Conservation (phyloP, 2,888 invertebrate genomes). For the Tipula helvola region DNA sequence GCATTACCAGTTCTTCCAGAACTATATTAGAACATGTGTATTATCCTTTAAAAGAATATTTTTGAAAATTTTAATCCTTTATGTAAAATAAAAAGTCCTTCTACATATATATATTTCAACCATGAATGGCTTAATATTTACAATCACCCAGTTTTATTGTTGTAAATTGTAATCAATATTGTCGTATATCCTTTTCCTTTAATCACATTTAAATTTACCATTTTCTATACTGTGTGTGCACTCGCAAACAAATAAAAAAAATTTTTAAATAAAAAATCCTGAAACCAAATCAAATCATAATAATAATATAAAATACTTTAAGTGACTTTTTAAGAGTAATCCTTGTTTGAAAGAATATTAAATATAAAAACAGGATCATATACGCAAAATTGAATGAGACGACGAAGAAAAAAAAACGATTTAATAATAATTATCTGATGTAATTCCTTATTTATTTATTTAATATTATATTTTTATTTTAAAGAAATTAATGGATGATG, state of each 20-base stretch:
- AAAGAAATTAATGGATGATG: background rate
- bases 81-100: background rate
- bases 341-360: slow-evolving; percentile 5
- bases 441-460: slow-evolving; percentile 6
- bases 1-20: background rate
- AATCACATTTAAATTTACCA: background rate
- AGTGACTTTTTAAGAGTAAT: slow-evolving; percentile 9
- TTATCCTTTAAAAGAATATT: background rate
- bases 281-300: background rate
- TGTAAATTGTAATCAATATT: background rate
- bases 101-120: background rate
- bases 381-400: slow-evolving; percentile 9
- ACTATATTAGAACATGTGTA: background rate
- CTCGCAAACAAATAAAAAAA: background rate
- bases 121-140: background rate
- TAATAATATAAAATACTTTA: background rate
- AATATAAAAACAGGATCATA: slow-evolving; percentile 6
- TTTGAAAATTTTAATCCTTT: background rate
- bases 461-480: background rate
- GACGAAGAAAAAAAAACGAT: background rate
- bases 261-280: background rate
- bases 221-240: background rate
- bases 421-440: slow-evolving; percentile 6
- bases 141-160: background rate
- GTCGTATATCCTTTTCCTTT: background rate